Base-by-base conservation (phyloP, 2,888 invertebrate species). In the Drosophila koepferae region DNA sequence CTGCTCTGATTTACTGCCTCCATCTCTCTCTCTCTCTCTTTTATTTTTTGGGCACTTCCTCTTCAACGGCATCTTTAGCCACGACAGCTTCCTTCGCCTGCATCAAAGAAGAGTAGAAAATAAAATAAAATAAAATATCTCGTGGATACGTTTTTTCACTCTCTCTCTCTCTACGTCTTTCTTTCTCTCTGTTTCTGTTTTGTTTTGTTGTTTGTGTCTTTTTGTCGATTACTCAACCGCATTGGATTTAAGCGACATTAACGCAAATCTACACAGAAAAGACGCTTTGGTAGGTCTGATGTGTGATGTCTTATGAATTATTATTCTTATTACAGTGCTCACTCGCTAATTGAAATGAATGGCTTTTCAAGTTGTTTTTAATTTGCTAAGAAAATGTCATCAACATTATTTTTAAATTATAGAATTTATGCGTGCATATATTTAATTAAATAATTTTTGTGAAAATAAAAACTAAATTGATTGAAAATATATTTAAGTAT, bases 1-100 rank as follows among this genome's bases (percentile, higher is more conserved):
- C 68, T 80, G 88, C 86, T 82, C 86, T 85, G 88, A 88, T 89
- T 85, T 85, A 85, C 86, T 62, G 86, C 69, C 71, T 74, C 60
- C 65, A 28, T 66, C 53, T 61, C 74, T 23, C 23, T 23, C 2
- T 23, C 3, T 23, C 2, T 23, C 2, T 82, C 40, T 34, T 56
- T 62, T 44, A 2, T 80, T 46, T 34, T 56, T 63, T 44, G 65
- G 44, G 69, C 67, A 80, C 74, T 85, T 87, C 86, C 81, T 83
- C 74, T 83, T 71, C 63, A 76, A 16, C 46, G 46, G 70, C 68
- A 70, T 80, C 74, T 82, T 72, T 61, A 77, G 16, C 28, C 28
- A 28, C 51, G 51, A 67, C 69, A 69, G 63, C 43, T 67, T 71
- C 62, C 61, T 62, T 58, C 23, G 61, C 46, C 61, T 64, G 58